Evolutionary conservation across 2,797 vertebrate genomes (phyloP), one percentile per base, ranked within the genome.

Genomic region (Tokudaia muenninki): DNA sequence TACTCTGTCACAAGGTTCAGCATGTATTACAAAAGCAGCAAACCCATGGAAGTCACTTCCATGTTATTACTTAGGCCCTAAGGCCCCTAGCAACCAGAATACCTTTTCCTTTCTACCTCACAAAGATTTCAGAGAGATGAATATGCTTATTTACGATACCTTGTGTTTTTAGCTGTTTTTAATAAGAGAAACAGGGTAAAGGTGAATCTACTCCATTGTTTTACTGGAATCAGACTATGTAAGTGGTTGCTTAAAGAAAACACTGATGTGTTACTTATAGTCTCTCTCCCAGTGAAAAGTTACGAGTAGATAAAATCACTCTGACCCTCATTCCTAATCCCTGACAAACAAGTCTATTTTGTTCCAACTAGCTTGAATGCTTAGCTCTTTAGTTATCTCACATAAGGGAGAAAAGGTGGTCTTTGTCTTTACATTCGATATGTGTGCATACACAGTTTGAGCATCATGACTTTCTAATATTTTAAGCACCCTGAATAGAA

Each of bases 201-300:
- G 70, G 21, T 94, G 4, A 86, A n/a, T 94, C n/a, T 80, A 67
- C 12, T 94, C 1, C 63, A 47, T 90, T 90, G 8, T 90, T 94
- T 94, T 87, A 83, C 50, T 97, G n/a, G 92, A 92, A 92, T 13
- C 17, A 94, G 70, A 78, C 87, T 89, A 34, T 84, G 2, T 47
- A 95, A 89, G 41, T 89, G 14, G 24, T 95, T 91, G 52, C 72
- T 94, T 94, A 79, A 92, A 89, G 80, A 93, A 95, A 95, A 75
- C 57, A 75, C 74, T 77, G 63, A 74, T 96, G 24, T 94, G 47
- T 93, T 94, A 63, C 24, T 79, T 89, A 74, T 52, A 91, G 74
- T 11, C 41, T 89, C 91, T 93, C 19, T 95, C 22, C 34, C 31
- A 75, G 41, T 93, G 77, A 87, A 93, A 77, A 80, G n/a, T 94